phyloP scores from a whole-genome alignment of 1,140 invertebrate genomes.

The Metaphire vulgaris region DNA sequence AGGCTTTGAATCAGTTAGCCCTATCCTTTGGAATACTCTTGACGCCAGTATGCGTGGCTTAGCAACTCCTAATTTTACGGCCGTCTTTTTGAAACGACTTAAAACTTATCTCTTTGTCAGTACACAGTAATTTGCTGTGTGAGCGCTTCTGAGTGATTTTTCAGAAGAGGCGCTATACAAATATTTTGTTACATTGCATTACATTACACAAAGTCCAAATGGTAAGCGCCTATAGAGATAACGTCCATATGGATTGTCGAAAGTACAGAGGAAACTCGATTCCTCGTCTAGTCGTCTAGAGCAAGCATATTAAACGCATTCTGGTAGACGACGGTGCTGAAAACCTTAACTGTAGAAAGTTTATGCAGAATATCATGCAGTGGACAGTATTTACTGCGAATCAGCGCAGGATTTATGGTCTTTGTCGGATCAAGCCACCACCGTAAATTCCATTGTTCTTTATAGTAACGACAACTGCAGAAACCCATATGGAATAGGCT shows the following conservation, averaged over 20 bases:
- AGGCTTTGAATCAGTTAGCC: too few species aligned
- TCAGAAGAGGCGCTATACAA: too few species aligned
- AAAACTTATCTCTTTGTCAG: too few species aligned
- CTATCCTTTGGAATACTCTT: too few species aligned
- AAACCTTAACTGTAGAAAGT: constrained; percentile 32
- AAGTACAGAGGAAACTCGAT: constrained; percentile 35
- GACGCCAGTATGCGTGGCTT: too few species aligned
- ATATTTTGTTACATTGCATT: too few species aligned
- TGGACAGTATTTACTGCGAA: constrained; percentile 31
- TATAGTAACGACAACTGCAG: constrained; percentile 30
- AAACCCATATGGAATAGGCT: constrained; percentile 33
- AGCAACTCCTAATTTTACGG: too few species aligned
- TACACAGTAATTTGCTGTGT: too few species aligned
- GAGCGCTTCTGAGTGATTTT: too few species aligned
- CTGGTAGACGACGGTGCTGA: constrained; percentile 32
- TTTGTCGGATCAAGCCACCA: constrained; percentile 37
- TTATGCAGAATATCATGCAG: constrained; percentile 36
- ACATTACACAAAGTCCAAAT: constrained; percentile 32
- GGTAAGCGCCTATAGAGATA: constrained; percentile 32
- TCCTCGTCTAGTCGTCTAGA: constrained; percentile 33
- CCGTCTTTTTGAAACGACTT: too few species aligned
- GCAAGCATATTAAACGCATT: constrained; percentile 35
- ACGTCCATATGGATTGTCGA: constrained; percentile 32
- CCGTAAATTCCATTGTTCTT: constrained; percentile 31
- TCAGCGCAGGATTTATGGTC: constrained; percentile 33